Conservation (phyloP, 2,888 invertebrate genomes). For the Caprella mutica region DNA sequence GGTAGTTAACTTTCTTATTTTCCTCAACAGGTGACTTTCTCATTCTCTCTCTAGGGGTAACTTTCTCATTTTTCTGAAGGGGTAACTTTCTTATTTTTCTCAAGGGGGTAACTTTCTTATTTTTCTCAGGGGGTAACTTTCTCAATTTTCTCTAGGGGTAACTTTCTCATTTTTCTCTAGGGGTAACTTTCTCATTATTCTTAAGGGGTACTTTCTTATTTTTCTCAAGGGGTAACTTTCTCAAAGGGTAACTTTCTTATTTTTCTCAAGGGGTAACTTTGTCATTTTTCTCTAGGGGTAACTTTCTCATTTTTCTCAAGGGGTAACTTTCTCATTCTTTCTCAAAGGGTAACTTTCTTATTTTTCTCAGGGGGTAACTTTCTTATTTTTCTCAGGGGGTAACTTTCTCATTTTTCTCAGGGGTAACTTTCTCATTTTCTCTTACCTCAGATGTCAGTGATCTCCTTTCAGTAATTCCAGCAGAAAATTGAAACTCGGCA, state of each 20-base stretch:
- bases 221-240: neutral
- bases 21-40: too few species aligned
- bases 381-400: too few species aligned
- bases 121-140: neutral
- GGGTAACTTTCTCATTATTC: neutral
- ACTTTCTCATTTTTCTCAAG: too few species aligned
- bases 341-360: too few species aligned
- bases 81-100: neutral
- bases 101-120: neutral
- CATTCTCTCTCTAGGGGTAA: too few species aligned
- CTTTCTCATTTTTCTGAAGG: neutral
- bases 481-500: constrained; percentile 66
- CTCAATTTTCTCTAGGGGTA: neutral
- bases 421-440: neutral
- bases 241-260: neutral
- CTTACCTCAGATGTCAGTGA: constrained; percentile 35
- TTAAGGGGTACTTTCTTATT: neutral
- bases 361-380: too few species aligned
- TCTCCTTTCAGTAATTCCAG: constrained; percentile 91
- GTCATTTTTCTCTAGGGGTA: too few species aligned
- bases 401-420: too few species aligned
- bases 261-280: too few species aligned
- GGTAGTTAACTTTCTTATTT: too few species aligned
- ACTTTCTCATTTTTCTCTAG: neutral
- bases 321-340: too few species aligned